Conservation (phyloP, 2,113 vertebrate genomes). For the Poicephalus meyeri region DNA sequence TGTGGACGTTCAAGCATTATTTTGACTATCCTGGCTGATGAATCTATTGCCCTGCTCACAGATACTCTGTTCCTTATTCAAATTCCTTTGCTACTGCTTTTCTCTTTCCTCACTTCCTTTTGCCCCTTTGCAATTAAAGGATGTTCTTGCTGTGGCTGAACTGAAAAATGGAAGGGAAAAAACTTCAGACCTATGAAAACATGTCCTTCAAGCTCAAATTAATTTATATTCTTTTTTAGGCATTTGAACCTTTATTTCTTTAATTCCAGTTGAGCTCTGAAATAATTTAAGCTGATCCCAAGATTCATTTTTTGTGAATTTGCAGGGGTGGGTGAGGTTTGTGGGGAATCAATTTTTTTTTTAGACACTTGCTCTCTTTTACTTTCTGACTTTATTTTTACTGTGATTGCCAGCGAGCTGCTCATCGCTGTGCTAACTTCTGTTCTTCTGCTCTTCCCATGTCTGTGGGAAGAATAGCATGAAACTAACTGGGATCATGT, state of each 20-base stretch:
- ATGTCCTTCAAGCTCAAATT: neutral
- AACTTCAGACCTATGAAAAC: neutral
- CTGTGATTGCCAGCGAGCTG: neutral
- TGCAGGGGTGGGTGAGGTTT: neutral
- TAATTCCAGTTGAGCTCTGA: neutral
- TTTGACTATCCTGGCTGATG: neutral
- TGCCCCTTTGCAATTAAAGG: neutral
- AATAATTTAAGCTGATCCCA: neutral
- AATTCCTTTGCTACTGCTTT: neutral
- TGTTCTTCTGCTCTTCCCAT: neutral
- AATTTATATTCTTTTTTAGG: neutral
- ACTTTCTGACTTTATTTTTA: neutral
- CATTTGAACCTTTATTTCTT: neutral
- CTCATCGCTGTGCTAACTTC: neutral
- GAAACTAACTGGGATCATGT: neutral
- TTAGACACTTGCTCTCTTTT: neutral
- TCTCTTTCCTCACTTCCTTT: neutral
- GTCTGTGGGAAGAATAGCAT: neutral
- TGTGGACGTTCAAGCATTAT: neutral
- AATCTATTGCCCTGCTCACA: neutral
- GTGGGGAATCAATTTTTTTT: neutral
- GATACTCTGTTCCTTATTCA: neutral
- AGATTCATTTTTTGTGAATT: neutral
- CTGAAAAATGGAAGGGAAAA: neutral
- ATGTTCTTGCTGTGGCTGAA: neutral